Percentiles rank a stretch among this genome's conserved stretches.
These are phyloP conservation scores for Chionodraco myersi DNA, from an alignment of 2,113 vertebrate species.

Conservation along the genomic window DNA sequence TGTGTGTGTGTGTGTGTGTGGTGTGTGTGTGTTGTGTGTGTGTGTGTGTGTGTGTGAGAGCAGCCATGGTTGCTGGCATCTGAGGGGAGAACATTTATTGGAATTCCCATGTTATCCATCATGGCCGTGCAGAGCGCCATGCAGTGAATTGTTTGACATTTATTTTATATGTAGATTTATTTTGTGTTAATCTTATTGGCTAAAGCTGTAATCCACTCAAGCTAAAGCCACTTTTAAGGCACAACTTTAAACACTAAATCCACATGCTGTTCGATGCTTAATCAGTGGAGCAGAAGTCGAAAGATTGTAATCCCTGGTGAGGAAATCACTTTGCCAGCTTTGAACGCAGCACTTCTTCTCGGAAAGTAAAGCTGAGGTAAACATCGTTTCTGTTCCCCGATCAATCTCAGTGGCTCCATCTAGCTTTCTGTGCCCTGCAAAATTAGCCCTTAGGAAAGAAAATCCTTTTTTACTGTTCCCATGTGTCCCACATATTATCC, in stretches of 20 bases:
- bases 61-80: not conserved
- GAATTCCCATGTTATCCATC: slow-evolving; percentile 41
- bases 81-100: slow-evolving; percentile 20
- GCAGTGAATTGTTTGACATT: slow-evolving; percentile 31
- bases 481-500: slow-evolving; percentile 46
- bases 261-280: slow-evolving; percentile 15
- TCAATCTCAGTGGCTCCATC: slow-evolving; percentile 13
- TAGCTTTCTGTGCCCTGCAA: slow-evolving; percentile 25
- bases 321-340: slow-evolving; percentile 53
- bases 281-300: slow-evolving; percentile 48
- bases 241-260: not conserved
- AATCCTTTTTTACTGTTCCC: slow-evolving; percentile 36
- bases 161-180: slow-evolving; percentile 19
- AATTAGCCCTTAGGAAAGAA: slow-evolving; percentile 48
- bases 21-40: too few species aligned
- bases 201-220: slow-evolving; percentile 8
- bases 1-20: too few species aligned
- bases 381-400: slow-evolving; percentile 17
- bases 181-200: not conserved
- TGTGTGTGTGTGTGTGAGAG: slow-evolving; percentile 4
- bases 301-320: slow-evolving; percentile 49
- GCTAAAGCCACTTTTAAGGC: slow-evolving; percentile 23
- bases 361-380: slow-evolving; percentile 59
- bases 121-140: slow-evolving; percentile 10
- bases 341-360: slow-evolving; percentile 44